phyloP scores from a whole-genome alignment of 2,888 invertebrate genomes.

The Reticulitermes lucifugus region DNA sequence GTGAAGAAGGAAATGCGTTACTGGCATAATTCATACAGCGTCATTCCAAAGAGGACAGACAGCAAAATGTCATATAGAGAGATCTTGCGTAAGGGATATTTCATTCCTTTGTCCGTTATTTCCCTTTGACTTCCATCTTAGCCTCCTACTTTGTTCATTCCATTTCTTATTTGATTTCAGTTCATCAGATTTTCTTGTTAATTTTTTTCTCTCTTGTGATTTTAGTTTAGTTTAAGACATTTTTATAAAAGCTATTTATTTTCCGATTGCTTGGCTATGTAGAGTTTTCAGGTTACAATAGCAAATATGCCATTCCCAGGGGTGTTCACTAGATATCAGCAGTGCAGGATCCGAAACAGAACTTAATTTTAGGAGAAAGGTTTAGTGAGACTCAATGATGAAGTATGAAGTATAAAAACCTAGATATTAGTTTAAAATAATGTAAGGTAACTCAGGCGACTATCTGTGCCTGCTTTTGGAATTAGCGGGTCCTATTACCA shows the following conservation, averaged over 20 bases:
- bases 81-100: neutral
- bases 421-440: too few relatives aligned
- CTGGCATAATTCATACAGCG: neutral
- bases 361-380: too few relatives aligned
- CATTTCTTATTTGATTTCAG: neutral
- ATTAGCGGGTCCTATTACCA: too few relatives aligned
- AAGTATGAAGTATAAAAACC: too few relatives aligned
- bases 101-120: neutral
- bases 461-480: too few relatives aligned
- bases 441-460: too few relatives aligned
- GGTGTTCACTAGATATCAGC: neutral
- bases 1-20: neutral
- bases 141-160: neutral
- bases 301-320: neutral
- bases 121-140: neutral
- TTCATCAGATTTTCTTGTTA: neutral
- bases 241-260: neutral
- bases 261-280: neutral
- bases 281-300: neutral
- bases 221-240: neutral
- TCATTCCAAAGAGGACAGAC: neutral
- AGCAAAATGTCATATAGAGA: neutral
- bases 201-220: neutral
- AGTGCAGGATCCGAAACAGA: too few relatives aligned
- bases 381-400: too few relatives aligned